These are phyloP conservation scores for Porphyrio hochstetteri DNA, from an alignment of 2,113 vertebrate genomes.

Conservation along the genomic window DNA sequence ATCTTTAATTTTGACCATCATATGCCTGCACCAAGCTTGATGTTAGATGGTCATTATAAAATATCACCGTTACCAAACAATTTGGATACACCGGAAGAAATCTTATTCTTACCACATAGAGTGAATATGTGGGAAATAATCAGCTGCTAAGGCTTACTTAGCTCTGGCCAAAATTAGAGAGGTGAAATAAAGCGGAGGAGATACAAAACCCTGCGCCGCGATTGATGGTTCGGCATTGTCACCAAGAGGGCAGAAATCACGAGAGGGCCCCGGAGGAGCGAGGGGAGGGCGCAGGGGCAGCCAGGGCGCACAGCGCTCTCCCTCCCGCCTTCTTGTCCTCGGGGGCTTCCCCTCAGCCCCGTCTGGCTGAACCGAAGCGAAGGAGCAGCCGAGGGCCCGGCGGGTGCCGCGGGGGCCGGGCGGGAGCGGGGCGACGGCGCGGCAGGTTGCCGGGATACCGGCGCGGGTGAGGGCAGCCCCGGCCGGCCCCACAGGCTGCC, in stretches of 20 bases:
- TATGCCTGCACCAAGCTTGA: not conserved
- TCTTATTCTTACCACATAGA: not conserved
- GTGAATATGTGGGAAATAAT: not conserved
- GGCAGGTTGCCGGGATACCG: not conserved
- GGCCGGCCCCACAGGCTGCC: not conserved
- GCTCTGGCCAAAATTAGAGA: not conserved
- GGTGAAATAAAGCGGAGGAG: not conserved
- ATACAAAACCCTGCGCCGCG: not conserved
- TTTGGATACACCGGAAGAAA: not conserved
- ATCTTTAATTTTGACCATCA: not conserved
- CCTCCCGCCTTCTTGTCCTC: not conserved
- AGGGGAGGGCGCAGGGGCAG: not conserved
- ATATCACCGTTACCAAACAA: not conserved
- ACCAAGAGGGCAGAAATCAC: rapidly evolving
- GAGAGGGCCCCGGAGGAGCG: rapidly evolving
- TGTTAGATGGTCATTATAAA: not conserved
- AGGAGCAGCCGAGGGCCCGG: not conserved
- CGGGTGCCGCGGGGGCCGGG: not conserved
- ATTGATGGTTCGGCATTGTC: too few relatives aligned
- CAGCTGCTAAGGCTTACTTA: not conserved
- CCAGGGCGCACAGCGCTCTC: not conserved
- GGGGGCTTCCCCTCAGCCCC: not conserved
- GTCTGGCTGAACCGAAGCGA: not conserved
- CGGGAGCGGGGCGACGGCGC: not conserved
- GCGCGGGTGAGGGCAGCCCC: not conserved